These are phyloP conservation scores for Pocillopora grandis DNA, from an alignment of 92 coral and sea anemone genomes.

Conservation along the genomic window DNA sequence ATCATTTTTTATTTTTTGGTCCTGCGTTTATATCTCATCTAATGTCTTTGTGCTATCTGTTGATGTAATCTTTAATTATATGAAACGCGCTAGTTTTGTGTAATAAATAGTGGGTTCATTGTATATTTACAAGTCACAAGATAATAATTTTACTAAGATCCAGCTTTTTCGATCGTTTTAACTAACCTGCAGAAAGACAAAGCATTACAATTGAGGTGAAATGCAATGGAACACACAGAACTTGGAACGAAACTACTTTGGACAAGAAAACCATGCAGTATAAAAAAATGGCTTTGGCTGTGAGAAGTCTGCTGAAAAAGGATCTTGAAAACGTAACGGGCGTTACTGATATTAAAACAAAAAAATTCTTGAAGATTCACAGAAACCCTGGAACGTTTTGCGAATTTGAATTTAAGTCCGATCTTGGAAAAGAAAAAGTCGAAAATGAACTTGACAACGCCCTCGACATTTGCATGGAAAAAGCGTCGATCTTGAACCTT, in stretches of 20 bases:
- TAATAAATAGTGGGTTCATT: too few species aligned
- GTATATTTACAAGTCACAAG: too few species aligned
- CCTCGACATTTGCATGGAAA: constrained; percentile 14
- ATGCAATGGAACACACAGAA: neutral
- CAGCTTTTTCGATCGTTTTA: neutral
- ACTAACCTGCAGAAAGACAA: neutral
- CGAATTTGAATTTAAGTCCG: neutral
- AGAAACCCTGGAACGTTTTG: constrained; percentile 5
- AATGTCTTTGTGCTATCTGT: too few species aligned
- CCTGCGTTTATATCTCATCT: too few species aligned
- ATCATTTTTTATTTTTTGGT: neutral
- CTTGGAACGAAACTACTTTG: neutral
- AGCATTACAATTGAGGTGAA: neutral
- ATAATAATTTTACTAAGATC: too few species aligned
- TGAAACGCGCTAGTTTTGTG: too few species aligned
- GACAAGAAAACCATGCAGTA: neutral
- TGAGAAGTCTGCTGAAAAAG: neutral
- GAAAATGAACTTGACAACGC: neutral
- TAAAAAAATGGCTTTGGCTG: neutral
- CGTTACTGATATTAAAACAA: neutral
- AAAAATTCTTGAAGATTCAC: neutral
- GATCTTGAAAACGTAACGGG: neutral
- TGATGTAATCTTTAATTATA: too few species aligned
- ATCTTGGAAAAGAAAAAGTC: too few species aligned
- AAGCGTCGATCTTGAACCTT: neutral